phyloP scores from a whole-genome alignment of 2,113 vertebrate species.

The Melanotaenia duboulayi region DNA sequence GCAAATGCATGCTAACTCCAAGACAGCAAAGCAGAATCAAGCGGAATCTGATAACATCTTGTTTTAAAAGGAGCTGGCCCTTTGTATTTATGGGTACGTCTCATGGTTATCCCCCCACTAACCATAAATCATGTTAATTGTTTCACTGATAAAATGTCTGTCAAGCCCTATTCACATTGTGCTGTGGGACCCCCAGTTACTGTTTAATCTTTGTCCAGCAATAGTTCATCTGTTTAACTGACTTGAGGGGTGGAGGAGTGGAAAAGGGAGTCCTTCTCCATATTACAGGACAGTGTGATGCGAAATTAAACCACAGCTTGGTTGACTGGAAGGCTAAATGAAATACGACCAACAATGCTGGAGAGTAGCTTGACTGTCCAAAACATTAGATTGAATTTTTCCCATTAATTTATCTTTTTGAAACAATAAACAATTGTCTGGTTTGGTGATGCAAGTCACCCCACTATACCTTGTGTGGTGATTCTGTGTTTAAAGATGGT shows the following conservation, averaged over 20 bases:
- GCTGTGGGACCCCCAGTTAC: conserved; percentile 70
- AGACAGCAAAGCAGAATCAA: conserved; percentile 76
- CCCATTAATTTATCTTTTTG: conserved; percentile 47
- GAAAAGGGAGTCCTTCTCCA: conserved; percentile 52
- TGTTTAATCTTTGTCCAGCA: conserved; percentile 76
- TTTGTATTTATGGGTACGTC: conserved; percentile 80
- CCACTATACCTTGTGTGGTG: neutral
- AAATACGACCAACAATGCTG: conserved; percentile 18
- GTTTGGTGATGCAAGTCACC: conserved; percentile 25
- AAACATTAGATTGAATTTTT: conserved; percentile 42
- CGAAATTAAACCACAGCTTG: conserved; percentile 45
- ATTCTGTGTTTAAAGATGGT: conserved; percentile 47
- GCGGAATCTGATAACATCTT: conserved; percentile 74
- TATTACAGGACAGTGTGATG: conserved; percentile 56
- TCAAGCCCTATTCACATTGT: conserved; percentile 70
- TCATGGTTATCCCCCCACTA: conserved; percentile 57
- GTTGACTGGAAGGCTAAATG: conserved; percentile 56
- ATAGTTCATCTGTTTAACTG: conserved; percentile 79
- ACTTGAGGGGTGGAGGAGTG: conserved; percentile 64
- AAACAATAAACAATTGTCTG: conserved; percentile 35
- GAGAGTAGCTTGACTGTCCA: conserved; percentile 21
- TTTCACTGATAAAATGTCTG: conserved; percentile 81
- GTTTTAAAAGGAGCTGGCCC: conserved; percentile 71
- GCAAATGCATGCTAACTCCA: conserved; percentile 79
- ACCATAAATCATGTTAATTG: conserved; percentile 84